Evolutionary conservation across 2,113 vertebrate genomes (phyloP).

Genomic region (Catharus minimus): DNA sequence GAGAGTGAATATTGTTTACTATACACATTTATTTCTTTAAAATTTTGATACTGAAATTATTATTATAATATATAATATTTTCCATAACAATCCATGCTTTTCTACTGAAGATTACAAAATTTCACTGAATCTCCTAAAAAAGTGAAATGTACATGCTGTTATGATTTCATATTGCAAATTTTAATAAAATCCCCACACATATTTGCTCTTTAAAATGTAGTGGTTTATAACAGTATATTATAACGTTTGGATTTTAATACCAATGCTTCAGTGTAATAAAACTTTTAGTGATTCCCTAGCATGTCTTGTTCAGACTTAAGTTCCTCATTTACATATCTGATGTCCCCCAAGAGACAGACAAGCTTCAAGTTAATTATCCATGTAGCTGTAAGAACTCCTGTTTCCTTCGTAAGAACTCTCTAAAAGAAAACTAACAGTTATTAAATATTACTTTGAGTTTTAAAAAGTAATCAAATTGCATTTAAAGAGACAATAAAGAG

Average conservation of each 20-base stretch:
- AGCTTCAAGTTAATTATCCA: constrained; percentile 84
- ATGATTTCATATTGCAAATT: constrained; percentile 20
- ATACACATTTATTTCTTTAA: not conserved
- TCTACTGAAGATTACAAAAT: not conserved
- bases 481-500: constrained; percentile 77
- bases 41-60: not conserved
- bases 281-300: constrained; percentile 75
- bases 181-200: not conserved
- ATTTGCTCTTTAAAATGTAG: constrained; percentile 72
- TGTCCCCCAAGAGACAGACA: constrained; percentile 78
- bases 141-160: constrained; percentile 30
- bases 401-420: constrained; percentile 78
- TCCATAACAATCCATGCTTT: not conserved
- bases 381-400: constrained; percentile 78
- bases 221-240: constrained; percentile 61
- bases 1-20: not conserved
- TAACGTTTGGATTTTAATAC: constrained; percentile 59
- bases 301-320: constrained; percentile 75
- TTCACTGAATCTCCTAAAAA: constrained; percentile 29
- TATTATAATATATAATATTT: not conserved
- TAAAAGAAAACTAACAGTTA: constrained; percentile 82
- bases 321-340: constrained; percentile 83
- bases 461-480: constrained; percentile 74
- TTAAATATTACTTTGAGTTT: constrained; percentile 79
- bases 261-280: constrained; percentile 74